phyloP scores from a whole-genome alignment of 37 sponge, comb jelly and placozoan species.

The Beroe forskalii region DNA sequence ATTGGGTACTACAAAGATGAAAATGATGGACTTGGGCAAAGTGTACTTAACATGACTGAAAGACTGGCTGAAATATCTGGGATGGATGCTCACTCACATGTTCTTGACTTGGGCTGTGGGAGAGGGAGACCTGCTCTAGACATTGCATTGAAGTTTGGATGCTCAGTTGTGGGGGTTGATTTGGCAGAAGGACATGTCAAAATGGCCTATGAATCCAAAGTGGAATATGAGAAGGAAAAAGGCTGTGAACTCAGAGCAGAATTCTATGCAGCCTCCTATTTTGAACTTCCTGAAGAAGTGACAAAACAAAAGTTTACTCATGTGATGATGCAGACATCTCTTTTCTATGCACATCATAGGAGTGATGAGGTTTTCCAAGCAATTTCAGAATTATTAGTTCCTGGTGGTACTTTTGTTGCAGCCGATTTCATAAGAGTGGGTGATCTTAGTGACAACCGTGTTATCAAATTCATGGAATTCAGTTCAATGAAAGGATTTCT shows the following conservation, averaged over 20 bases:
- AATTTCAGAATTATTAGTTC: neutral
- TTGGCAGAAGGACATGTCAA: neutral
- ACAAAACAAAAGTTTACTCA: neutral
- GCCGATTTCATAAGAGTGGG: neutral
- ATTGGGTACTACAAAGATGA: neutral
- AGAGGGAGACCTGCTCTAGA: neutral
- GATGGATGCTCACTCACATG: neutral
- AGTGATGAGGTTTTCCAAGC: neutral
- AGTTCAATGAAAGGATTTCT: neutral
- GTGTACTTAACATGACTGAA: slow-evolving; percentile 6
- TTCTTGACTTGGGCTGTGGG: slow-evolving; percentile 21
- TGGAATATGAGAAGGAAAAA: neutral
- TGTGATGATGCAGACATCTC: slow-evolving; percentile 36
- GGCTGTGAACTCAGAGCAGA: neutral
- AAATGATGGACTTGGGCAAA: neutral
- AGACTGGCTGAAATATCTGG: neutral
- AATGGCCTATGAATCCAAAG: neutral
- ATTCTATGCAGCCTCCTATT: slow-evolving; percentile 19
- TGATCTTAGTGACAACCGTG: neutral
- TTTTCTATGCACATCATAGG: slow-evolving; percentile 20
- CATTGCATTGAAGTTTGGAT: neutral
- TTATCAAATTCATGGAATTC: neutral
- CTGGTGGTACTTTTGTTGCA: neutral
- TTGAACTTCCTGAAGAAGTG: slow-evolving; percentile 11
- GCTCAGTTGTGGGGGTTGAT: slow-evolving; percentile 23